Base-by-base conservation (phyloP, 1,140 invertebrate genomes). In the Tenebrio molitor region DNA sequence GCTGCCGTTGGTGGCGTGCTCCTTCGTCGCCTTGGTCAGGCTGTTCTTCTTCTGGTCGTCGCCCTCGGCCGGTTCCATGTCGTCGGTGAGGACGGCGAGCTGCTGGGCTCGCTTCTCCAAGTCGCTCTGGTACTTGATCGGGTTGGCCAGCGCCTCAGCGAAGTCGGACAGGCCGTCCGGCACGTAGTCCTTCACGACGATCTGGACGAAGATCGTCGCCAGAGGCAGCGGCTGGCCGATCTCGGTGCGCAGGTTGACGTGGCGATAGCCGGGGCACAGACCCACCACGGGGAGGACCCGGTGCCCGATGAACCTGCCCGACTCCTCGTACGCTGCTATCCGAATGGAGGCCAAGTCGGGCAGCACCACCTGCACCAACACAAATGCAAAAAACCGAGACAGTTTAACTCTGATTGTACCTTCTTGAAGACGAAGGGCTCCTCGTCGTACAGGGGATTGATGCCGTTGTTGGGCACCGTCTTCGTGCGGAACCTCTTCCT, bases 391-490 rank as follows among this genome's bases (percentile, higher is more conserved):
- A 3, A 29, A 29, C 25, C 8, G 3, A 29, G 25, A 29, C n/a
- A n/a, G n/a, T n/a, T 29, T 29, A 29, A 29, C 3, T 29, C 25
- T 4, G 25, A 66, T 29, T 80, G n/a, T 80, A 95, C 94, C 89
- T 99, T 99, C 84, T 99, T 97, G 80, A 99, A 99, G 1, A 97
- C 92, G 85, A 99, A 99, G 5, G 96, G 95, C 72, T 99, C 97
- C 77, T 99, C 98, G 72, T 96, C 95, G 82, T 94, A 99, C 16
- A 95, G 89, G 5, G 94, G 98, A 87, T 97, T 99, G 74, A 98
- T 93, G n/a, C 95, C 95, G 83, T 99, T 99, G 72, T 94, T 95
- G 0, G 93, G 91, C 7, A 99, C 93, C 15, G 94, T 93, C 85
- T 94, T 93, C 0, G 98, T 99, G 46, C 94, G 88, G 84, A 98